Conservation (phyloP, 2,113 vertebrate genomes). For the Tachycineta bicolor region DNA sequence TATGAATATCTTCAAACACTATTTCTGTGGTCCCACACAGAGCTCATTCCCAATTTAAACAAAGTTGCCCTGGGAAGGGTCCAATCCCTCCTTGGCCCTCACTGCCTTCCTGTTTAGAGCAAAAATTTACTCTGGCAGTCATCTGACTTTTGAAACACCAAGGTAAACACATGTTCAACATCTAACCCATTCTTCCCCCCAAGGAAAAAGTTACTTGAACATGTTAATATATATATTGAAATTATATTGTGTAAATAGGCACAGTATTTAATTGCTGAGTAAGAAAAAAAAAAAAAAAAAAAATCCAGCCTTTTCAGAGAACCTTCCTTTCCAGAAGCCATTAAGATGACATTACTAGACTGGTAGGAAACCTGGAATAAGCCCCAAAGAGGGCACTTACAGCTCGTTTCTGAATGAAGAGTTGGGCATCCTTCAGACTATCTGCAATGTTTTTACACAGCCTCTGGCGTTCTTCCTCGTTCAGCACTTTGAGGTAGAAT, state of each 20-base stretch:
- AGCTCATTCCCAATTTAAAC: not conserved
- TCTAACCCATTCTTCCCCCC: not conserved
- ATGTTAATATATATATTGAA: not conserved
- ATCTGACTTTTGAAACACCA: not conserved
- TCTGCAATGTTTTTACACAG: slow-evolving; percentile 90
- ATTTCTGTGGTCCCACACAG: not conserved
- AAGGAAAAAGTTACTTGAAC: not conserved
- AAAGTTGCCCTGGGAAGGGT: not conserved
- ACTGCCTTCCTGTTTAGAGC: not conserved
- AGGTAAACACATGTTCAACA: not conserved
- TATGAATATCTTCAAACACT: not conserved
- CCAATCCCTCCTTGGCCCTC: not conserved
- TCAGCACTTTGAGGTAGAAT: slow-evolving; percentile 88
- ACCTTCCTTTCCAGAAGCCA: not conserved
- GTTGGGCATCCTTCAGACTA: slow-evolving; percentile 84
- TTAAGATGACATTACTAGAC: not conserved
- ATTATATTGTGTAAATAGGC: not conserved
- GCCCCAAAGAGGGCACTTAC: slow-evolving; percentile 69
- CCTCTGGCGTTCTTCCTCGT: slow-evolving; percentile 81
- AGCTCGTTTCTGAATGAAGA: slow-evolving; percentile 92
- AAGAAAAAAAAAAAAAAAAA: not conserved
- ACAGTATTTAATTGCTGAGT: not conserved
- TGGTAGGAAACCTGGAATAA: not conserved
- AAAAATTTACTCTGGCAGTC: not conserved
- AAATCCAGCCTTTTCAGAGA: not conserved